phyloP scores from a whole-genome alignment of 2,888 invertebrate genomes.

The Esperia sulphurella region DNA sequence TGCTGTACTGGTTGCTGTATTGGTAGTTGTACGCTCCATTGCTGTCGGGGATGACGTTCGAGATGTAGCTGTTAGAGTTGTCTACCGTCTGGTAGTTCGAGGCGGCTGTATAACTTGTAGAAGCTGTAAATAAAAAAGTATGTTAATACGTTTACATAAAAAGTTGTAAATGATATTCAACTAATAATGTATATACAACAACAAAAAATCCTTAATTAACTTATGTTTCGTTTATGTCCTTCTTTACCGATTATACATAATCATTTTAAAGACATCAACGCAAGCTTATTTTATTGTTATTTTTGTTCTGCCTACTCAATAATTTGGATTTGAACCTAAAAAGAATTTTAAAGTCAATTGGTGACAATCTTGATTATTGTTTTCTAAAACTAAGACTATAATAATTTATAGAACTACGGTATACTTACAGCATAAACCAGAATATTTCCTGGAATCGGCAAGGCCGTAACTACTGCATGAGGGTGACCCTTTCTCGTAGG shows the following conservation, averaged over 20 bases:
- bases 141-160: no score
- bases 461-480: slow-evolving; percentile 85
- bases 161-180: no score
- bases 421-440: slow-evolving; percentile 87
- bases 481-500: slow-evolving; percentile 87
- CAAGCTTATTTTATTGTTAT: no score
- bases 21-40: slow-evolving; percentile 66
- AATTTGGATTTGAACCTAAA: no score
- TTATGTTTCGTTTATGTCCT: no score
- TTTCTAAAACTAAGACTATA: no score
- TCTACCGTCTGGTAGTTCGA: slow-evolving; percentile 60
- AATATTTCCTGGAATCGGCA: slow-evolving; percentile 84
- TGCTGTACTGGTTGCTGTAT: slow-evolving; percentile 54
- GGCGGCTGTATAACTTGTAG: slow-evolving; percentile 59
- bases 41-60: slow-evolving; percentile 78
- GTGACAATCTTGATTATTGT: neutral
- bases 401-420: neutral
- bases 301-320: no score
- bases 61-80: slow-evolving; percentile 71
- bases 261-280: no score
- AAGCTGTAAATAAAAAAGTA: slow-evolving; percentile 41
- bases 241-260: no score
- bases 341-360: neutral
- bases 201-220: no score
- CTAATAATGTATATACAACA: no score